Evolutionary conservation across 2,888 invertebrate genomes (phyloP).

Genomic region (Polyommatus iphigenia): DNA sequence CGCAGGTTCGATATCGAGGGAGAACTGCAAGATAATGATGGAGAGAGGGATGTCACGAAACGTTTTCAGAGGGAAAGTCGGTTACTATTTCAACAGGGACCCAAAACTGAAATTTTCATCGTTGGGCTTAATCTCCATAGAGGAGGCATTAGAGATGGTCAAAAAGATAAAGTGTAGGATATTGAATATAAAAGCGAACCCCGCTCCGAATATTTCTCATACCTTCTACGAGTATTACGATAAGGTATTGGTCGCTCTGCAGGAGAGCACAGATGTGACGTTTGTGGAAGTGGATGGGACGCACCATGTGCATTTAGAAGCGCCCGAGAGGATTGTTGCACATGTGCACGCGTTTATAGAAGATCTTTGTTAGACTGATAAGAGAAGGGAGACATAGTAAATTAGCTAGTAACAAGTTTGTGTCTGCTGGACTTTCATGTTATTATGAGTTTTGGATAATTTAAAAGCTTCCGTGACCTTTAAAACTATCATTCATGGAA

Average conservation of each 20-base stretch:
- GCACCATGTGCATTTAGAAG: slow-evolving; percentile 90
- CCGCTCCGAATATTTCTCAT: neutral
- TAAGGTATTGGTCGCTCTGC: slow-evolving; percentile 84
- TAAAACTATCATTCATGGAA: no score
- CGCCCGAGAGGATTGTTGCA: slow-evolving; percentile 82
- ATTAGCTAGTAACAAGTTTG: no score
- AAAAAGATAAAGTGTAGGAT: slow-evolving; percentile 21
- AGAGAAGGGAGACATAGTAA: no score
- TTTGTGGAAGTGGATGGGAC: slow-evolving; percentile 86
- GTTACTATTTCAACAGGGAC: slow-evolving; percentile 86
- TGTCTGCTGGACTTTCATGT: no score
- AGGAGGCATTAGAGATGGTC: slow-evolving; percentile 15
- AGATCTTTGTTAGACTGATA: slow-evolving; percentile 35
- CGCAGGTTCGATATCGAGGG: slow-evolving; percentile 13
- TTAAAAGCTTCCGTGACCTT: no score
- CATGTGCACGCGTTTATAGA: neutral
- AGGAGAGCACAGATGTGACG: slow-evolving; percentile 78
- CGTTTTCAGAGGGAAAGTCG: slow-evolving; percentile 51
- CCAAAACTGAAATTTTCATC: slow-evolving; percentile 85
- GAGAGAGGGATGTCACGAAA: slow-evolving; percentile 84
- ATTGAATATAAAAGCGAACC: slow-evolving; percentile 27
- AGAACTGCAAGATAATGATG: slow-evolving; percentile 30
- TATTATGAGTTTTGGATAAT: no score
- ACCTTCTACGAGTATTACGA: slow-evolving; percentile 33
- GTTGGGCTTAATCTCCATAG: neutral